A percentile compares a stretch with the other conserved stretches of the same genome.
Conservation (phyloP, 1,140 invertebrate species). For the Calephelis virginiensis region DNA sequence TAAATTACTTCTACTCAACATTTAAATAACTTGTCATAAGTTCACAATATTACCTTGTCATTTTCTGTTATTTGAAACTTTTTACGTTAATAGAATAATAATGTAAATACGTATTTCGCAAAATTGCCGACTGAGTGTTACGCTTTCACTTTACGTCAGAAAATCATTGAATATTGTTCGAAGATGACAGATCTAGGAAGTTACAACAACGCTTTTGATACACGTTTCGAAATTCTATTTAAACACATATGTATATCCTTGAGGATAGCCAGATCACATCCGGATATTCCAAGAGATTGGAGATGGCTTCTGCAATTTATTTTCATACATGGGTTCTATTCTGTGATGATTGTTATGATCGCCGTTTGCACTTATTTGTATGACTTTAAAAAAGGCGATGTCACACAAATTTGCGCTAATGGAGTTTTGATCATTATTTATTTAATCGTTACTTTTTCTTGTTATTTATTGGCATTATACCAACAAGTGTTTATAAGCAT, state of each 20-base stretch:
- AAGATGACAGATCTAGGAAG: background rate
- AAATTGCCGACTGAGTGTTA: no score
- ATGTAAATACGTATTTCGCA: no score
- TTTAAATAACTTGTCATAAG: no score
- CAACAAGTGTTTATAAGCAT: slow-evolving; percentile 33
- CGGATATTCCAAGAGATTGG: slow-evolving; percentile 36
- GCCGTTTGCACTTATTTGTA: slow-evolving; percentile 38
- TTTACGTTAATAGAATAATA: no score
- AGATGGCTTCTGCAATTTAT: slow-evolving; percentile 42
- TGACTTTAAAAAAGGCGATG: slow-evolving; percentile 43
- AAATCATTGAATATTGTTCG: background rate
- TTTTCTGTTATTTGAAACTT: no score
- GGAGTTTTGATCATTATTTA: slow-evolving; percentile 38
- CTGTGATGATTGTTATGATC: slow-evolving; percentile 27
- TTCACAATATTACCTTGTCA: no score
- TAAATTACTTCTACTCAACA: no score
- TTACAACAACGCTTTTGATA: slow-evolving; percentile 20
- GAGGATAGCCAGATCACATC: slow-evolving; percentile 40
- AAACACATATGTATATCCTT: slow-evolving; percentile 34
- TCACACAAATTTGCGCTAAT: slow-evolving; percentile 42
- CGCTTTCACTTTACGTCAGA: background rate
- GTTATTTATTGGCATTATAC: slow-evolving; percentile 34
- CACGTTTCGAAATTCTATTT: slow-evolving; percentile 46
- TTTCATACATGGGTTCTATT: slow-evolving; percentile 32
- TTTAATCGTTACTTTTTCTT: slow-evolving; percentile 35